phyloP scores from a whole-genome alignment of 2,797 vertebrate genomes.

The Menidia menidia region DNA sequence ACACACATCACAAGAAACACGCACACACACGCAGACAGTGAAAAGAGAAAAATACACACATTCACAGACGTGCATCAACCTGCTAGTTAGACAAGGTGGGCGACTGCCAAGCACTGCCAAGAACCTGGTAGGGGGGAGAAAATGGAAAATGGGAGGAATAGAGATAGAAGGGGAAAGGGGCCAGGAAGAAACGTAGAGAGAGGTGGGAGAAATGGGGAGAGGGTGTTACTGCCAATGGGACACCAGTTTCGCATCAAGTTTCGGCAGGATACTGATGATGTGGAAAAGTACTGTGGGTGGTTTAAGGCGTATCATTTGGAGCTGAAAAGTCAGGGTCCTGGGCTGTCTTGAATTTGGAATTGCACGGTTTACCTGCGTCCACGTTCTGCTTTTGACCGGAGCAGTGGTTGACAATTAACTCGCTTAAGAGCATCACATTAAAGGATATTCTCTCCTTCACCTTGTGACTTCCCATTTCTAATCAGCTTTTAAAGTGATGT shows the following conservation, averaged over 20 bases:
- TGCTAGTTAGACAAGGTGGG: slow-evolving; percentile 79
- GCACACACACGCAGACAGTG: slow-evolving; percentile 40
- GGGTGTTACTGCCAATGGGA: slow-evolving; percentile 35
- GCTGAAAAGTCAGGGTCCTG: background rate
- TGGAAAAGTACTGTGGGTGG: slow-evolving; percentile 39
- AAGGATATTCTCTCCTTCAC: background rate
- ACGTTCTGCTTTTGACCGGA: background rate
- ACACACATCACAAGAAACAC: slow-evolving; percentile 27
- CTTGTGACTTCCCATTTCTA: background rate
- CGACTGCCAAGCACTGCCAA: slow-evolving; percentile 73
- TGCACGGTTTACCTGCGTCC: background rate
- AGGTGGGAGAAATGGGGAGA: slow-evolving; percentile 44
- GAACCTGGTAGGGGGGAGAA: slow-evolving; percentile 46
- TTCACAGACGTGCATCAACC: slow-evolving; percentile 67
- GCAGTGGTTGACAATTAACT: background rate
- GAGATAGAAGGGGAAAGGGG: slow-evolving; percentile 55
- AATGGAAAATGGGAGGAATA: slow-evolving; percentile 40
- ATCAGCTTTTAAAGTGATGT: background rate
- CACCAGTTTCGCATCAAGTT: slow-evolving; percentile 26
- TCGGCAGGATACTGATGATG: slow-evolving; percentile 18
- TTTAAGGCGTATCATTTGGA: slow-evolving; percentile 16
- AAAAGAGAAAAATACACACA: slow-evolving; percentile 46
- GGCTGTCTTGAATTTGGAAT: slow-evolving; percentile 4
- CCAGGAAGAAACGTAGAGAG: slow-evolving; percentile 30
- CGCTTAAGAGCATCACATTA: background rate